Evolutionary conservation across 2,888 invertebrate genomes (phyloP), one percentile per base, ranked within the genome.

Genomic region (Scaptomyza flava): DNA sequence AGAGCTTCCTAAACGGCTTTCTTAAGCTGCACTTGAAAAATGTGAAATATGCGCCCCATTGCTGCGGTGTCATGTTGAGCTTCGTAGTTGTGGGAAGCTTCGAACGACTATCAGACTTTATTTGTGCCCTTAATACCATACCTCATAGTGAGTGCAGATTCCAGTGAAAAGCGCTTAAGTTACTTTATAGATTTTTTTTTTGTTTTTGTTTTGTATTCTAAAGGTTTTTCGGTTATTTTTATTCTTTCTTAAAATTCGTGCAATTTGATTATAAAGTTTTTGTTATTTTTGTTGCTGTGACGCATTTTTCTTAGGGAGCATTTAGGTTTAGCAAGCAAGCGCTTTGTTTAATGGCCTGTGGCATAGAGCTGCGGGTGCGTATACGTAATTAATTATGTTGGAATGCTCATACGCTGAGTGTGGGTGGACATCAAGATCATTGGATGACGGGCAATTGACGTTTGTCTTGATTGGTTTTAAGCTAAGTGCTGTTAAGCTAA

Each of bases 371-470:
- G 7, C 12, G 36, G 31, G 7, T 68, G 71, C 77, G 79, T 79
- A 84, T 79, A 66, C 62, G 62, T 73, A 71, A 87, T 79, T 84
- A 68, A 84, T 78, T 72, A 63, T 54, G 59, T 52, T 52, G 48
- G 57, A 77, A 87, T 84, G 73, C 69, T 47, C 62, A 81, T 72
- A 68, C 72, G 72, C 52, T 53, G 9, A 52, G 53, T 61, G 64
- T 61, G 64, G 33, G 52, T 33, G 46, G 45, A 7, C 61, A 62
- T 61, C 20, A 30, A 43, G 20, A 42, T 34, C 34, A 56, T 71
- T 8, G 42, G 46, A 54, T 72, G 65, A 62, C 59, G 56, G 33
- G 27, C 60, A 58, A 65, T 65, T 66, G 62, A 74, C 62, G 45
- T 70, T 66, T 66, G 56, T 70, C 43, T 66, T 59, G 43, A 62